A percentile compares a stretch with the other conserved stretches of the same genome.
Conservation (phyloP, 2,888 invertebrate species). For the Drosophila paramelanica region DNA sequence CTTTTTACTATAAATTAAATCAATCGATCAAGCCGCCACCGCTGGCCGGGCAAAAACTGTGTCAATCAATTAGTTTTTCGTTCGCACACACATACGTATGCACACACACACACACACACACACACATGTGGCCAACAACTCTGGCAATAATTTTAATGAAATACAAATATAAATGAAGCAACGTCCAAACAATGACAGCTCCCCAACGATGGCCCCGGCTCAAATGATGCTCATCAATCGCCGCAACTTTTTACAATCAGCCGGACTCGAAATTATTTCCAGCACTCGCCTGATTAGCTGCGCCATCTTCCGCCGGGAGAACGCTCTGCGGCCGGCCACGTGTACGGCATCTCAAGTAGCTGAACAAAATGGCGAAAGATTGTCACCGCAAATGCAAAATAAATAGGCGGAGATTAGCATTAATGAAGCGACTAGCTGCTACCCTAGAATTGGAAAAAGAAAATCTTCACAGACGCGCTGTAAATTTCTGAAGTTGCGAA, state of each 20-base stretch:
- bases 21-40: slow-evolving; percentile 71
- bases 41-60: slow-evolving; percentile 69
- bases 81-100: slow-evolving; percentile 19
- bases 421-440: neutral
- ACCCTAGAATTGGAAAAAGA: neutral
- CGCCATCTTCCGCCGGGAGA: slow-evolving; percentile 60
- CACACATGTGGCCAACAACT: slow-evolving; percentile 15
- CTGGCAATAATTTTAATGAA: slow-evolving; percentile 76
- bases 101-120: slow-evolving; percentile 1
- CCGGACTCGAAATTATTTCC: slow-evolving; percentile 66
- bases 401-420: slow-evolving; percentile 31
- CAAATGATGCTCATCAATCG: slow-evolving; percentile 69
- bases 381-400: slow-evolving; percentile 59
- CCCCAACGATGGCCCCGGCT: slow-evolving; percentile 32
- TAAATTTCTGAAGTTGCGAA: too few species aligned
- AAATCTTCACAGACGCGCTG: too few species aligned
- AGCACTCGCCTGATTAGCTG: slow-evolving; percentile 73
- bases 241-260: slow-evolving; percentile 53
- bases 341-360: slow-evolving; percentile 70
- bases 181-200: slow-evolving; percentile 67
- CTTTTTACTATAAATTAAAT: slow-evolving; percentile 77
- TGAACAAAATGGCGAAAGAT: slow-evolving; percentile 25
- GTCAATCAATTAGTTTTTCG: slow-evolving; percentile 75
- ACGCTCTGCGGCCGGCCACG: slow-evolving; percentile 66
- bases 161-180: slow-evolving; percentile 77